Conservation (phyloP, 2,113 vertebrate species). For the Lepus europaeus region DNA sequence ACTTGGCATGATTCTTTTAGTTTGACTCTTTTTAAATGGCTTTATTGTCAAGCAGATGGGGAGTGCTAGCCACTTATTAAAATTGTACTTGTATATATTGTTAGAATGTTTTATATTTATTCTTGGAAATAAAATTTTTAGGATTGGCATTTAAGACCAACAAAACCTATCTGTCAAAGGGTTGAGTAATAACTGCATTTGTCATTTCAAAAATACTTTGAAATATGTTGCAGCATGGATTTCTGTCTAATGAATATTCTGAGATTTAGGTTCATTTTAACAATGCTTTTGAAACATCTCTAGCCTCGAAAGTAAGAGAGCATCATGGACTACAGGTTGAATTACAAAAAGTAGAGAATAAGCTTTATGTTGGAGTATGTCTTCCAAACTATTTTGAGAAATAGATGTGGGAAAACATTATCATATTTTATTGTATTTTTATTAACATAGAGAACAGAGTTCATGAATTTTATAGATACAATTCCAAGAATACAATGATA, state of each 20-base stretch:
- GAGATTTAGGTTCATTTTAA: constrained; percentile 43
- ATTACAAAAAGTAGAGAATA: background rate
- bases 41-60: constrained; percentile 75
- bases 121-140: constrained; percentile 67
- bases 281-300: constrained; percentile 24
- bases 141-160: constrained; percentile 56
- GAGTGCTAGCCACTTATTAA: constrained; percentile 67
- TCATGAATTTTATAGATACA: no score
- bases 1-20: constrained; percentile 68
- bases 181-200: constrained; percentile 52
- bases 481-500: no score
- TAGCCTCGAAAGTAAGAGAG: background rate
- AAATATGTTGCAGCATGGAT: constrained; percentile 45
- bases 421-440: background rate
- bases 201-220: constrained; percentile 37
- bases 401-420: background rate
- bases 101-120: constrained; percentile 69
- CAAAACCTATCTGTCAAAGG: constrained; percentile 44
- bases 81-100: constrained; percentile 66
- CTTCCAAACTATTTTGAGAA: background rate
- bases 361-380: background rate
- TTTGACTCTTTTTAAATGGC: constrained; percentile 67
- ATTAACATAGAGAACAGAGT: no score
- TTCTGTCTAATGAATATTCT: constrained; percentile 39
- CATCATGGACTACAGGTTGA: background rate